phyloP scores from a whole-genome alignment of 2,113 vertebrate species.

The Takifugu bimaculatus region DNA sequence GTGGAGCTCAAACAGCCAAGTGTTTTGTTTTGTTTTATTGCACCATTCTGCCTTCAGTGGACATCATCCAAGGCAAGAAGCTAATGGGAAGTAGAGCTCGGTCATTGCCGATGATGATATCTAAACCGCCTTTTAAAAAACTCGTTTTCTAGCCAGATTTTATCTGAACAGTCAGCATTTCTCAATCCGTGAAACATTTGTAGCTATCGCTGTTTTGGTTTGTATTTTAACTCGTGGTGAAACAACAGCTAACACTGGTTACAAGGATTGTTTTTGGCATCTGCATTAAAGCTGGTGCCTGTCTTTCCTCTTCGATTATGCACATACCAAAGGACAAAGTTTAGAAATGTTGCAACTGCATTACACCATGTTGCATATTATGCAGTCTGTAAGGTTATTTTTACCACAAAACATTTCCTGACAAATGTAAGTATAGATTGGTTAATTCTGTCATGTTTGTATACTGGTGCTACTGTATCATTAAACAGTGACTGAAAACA shows the following conservation, averaged over 20 bases:
- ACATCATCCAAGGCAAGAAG: slow-evolving; percentile 72
- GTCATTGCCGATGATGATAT: slow-evolving; percentile 55
- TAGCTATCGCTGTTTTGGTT: slow-evolving; percentile 17
- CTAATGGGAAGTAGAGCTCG: slow-evolving; percentile 65
- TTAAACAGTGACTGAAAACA: slow-evolving; percentile 43
- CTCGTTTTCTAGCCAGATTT: slow-evolving; percentile 23
- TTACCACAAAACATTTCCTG: slow-evolving; percentile 31
- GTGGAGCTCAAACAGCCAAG: slow-evolving; percentile 58
- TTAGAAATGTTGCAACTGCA: slow-evolving; percentile 62
- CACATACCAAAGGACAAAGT: slow-evolving; percentile 66
- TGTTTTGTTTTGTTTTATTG: slow-evolving; percentile 33
- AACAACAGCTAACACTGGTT: slow-evolving; percentile 55
- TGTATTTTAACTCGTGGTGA: slow-evolving; percentile 42
- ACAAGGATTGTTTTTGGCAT: slow-evolving; percentile 45
- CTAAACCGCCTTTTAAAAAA: slow-evolving; percentile 42
- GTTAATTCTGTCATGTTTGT: slow-evolving; percentile 59
- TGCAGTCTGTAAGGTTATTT: slow-evolving; percentile 36
- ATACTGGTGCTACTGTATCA: slow-evolving; percentile 83
- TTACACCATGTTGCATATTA: slow-evolving; percentile 45
- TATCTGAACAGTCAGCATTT: slow-evolving; percentile 51
- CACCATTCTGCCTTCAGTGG: slow-evolving; percentile 73
- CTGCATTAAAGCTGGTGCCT: slow-evolving; percentile 48
- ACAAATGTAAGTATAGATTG: slow-evolving; percentile 50
- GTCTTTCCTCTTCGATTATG: slow-evolving; percentile 53
- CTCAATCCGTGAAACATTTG: slow-evolving; percentile 46